Evolutionary conservation across 1,140 invertebrate species (phyloP), one percentile per base, ranked within the genome.

Genomic region (Pseudoatta argentina): DNA sequence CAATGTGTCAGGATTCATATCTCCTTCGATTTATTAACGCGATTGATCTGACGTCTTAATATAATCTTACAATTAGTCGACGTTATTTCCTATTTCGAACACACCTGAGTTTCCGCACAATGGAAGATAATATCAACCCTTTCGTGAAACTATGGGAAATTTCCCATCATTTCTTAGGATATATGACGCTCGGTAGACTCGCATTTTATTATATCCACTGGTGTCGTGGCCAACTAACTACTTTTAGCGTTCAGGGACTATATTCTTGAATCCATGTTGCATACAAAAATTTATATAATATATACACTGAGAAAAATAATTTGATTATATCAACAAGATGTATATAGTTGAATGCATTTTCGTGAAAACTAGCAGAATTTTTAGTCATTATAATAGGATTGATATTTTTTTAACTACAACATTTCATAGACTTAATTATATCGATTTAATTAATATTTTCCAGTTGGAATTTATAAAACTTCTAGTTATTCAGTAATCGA

Each of bases 41-140:
- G 44, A 73, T 48, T n/a, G 69, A 63, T 61, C 10, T 30, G 14
- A 55, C 53, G 6, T 66, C 1, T 24, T 78, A 66, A 51, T 51
- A 59, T 72, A 57, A 57, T 67, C 1, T 18, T 66, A 67, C 48
- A 71, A 71, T 72, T 14, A 30, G 53, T 30, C 79, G 69, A 55
- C 18, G 27, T 83, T 61, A 21, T 24, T 83, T 48, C 55, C 39
- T 59, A 48, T 48, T 75, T 83, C 27, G 55, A 61, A 34, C 18
- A 44, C 39, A 44, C 16, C 2, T 66, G 64, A 71, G 55, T 72
- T 34, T 59, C 24, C 24, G 53, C 24, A 59, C 67, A 61, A 73
- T 73, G 44, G 14, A 14, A 73, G 79, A 82, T 73, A 73, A 73
- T 27, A 82, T 82, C 79, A 21, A 48, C 67, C 53, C 53, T 82